Evolutionary conservation across 37 sponge, comb jelly and placozoan genomes (phyloP), one percentile per base, ranked within the genome.

Genomic region (Theonella swinhoei): DNA sequence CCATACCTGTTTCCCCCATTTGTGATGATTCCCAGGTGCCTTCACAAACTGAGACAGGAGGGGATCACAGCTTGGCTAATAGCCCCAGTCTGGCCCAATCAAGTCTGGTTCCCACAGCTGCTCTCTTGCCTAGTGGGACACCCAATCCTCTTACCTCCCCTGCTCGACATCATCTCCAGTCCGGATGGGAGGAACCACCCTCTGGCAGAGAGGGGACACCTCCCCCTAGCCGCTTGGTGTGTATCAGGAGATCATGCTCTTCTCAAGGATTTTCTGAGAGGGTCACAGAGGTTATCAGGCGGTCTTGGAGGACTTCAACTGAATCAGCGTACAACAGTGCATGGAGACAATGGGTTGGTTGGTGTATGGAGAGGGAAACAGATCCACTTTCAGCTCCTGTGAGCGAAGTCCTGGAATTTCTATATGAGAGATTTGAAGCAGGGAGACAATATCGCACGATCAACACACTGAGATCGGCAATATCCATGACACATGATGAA

Each of bases 371-470:
- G 65, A 39, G 66, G 66, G 54, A 24, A 32, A 63, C 36, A 28
- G 43, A 83, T 83, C 84, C 82, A 35, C 82, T 81, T 81, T 81
- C 82, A 54, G 71, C 62, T 41, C 75, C 70, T 86, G 33, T 75
- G 38, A 35, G 33, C 20, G 66, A 74, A 28, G 70, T 81, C 19
- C 59, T 81, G 36, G 82, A 81, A 62, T 81, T 70, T 33, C 82
- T 70, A 28, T 61, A n/a, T 29, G 72, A 81, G 26, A 71, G 70
- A 38, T 81, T 81, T 47, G 38, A 81, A 22, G 36, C 72, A 20
- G 76, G 76, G 60, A 75, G 54, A n/a, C 59, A 47, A n/a, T 80
- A 67, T 5, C 69, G 80, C 47, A 80, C 69, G 14, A 36, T 80
- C 2, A 80, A 80, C 80, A 42, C 68, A 24, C 14, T 81, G 8